Conservation (phyloP, 2,113 vertebrate genomes). For the Lipophrys pholis region DNA sequence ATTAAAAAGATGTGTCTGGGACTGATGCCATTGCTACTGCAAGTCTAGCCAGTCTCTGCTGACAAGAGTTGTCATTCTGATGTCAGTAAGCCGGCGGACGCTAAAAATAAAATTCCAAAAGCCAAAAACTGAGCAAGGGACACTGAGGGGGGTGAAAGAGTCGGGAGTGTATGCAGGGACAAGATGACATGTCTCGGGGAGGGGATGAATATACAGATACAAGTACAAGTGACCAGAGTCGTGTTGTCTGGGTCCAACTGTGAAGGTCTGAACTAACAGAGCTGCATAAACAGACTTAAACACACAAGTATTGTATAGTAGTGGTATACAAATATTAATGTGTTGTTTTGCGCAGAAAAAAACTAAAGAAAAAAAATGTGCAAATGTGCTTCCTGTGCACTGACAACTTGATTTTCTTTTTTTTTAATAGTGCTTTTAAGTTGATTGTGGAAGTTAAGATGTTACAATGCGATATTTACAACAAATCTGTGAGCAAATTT, state of each 20-base stretch:
- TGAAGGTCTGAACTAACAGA: conserved; percentile 27
- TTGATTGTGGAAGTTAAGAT: too few relatives aligned
- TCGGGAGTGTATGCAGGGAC: conserved; percentile 10
- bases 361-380: conserved; percentile 1
- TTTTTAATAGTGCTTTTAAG: too few relatives aligned
- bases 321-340: background rate
- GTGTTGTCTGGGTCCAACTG: conserved; percentile 7
- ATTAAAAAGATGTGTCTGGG: conserved; percentile 46
- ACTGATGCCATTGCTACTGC: conserved; percentile 35
- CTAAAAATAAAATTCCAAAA: conserved; percentile 44
- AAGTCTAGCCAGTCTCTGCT: conserved; percentile 22
- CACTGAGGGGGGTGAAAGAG: background rate
- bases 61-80: conserved; percentile 21
- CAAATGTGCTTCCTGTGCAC: conserved; percentile 59
- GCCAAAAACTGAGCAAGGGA: conserved; percentile 11
- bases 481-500: too few relatives aligned
- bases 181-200: background rate
- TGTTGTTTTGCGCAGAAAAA: conserved; percentile 6
- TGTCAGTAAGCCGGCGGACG: conserved; percentile 21
- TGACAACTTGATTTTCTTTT: conserved; percentile 15
- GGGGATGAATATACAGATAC: too few relatives aligned
- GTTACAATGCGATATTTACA: too few relatives aligned
- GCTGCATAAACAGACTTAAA: conserved; percentile 3
- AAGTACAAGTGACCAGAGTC: background rate
- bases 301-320: too few relatives aligned